These are phyloP conservation scores for Peromyscus melanophrys DNA, from an alignment of 2,797 vertebrate genomes.

Conservation along the genomic window DNA sequence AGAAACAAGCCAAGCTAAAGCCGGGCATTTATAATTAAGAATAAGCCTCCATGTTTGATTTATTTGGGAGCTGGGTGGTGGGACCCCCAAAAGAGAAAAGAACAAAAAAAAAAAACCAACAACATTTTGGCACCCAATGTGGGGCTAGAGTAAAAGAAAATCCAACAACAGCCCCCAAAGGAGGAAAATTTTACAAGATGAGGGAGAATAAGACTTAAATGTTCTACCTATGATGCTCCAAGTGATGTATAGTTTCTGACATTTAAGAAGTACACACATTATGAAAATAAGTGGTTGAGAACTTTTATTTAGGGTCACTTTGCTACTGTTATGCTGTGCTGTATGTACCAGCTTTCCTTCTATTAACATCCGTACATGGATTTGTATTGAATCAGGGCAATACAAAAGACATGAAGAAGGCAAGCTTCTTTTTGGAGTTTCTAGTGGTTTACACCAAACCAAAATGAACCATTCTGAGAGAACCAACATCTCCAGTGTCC, in stretches of 20 bases:
- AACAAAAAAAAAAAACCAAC: no score
- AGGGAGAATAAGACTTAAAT: slow-evolving; percentile 51
- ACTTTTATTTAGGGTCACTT: slow-evolving; percentile 39
- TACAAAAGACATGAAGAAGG: slow-evolving; percentile 56
- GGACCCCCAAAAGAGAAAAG: no score
- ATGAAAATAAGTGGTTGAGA: slow-evolving; percentile 38
- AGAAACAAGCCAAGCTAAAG: no score
- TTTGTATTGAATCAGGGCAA: slow-evolving; percentile 22
- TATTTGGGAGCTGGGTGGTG: no score
- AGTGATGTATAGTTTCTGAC: slow-evolving; percentile 54
- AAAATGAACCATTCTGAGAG: slow-evolving; percentile 93
- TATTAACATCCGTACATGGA: not conserved
- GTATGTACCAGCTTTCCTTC: not conserved
- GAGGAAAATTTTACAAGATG: slow-evolving; percentile 41
- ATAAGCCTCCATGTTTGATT: no score
- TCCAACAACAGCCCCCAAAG: not conserved
- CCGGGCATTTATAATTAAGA: no score
- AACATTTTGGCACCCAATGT: no score
- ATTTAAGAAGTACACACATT: slow-evolving; percentile 39
- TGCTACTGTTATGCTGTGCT: slow-evolving; percentile 4
- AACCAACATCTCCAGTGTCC: slow-evolving; percentile 86
- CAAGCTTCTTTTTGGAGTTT: slow-evolving; percentile 41
- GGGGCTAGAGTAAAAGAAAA: no score
- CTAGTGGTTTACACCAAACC: slow-evolving; percentile 91
- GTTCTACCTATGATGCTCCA: not conserved